phyloP scores from a whole-genome alignment of 1,140 invertebrate species.

The Druon quercuslanigerum region DNA sequence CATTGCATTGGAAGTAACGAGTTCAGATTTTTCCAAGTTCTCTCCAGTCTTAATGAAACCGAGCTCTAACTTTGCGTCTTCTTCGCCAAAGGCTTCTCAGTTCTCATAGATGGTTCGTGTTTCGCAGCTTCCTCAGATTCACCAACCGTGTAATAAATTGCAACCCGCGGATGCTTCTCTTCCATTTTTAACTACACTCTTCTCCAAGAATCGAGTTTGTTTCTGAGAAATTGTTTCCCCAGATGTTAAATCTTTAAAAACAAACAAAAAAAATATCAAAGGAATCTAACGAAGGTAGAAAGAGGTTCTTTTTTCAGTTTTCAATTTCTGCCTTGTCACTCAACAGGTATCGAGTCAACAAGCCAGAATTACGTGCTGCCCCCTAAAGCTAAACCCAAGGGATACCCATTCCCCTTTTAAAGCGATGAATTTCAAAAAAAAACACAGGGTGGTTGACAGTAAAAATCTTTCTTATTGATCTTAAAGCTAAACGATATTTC shows the following conservation, averaged over 20 bases:
- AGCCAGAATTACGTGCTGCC: neutral
- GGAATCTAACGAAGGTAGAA: neutral
- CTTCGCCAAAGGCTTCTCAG: conserved; percentile 13
- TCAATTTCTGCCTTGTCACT: neutral
- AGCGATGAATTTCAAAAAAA: conserved; percentile 26
- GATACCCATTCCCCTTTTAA: neutral
- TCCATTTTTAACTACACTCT: neutral
- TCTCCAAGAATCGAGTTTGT: neutral
- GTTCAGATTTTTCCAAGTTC: conserved; percentile 44
- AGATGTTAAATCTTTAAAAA: neutral
- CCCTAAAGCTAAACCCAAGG: conserved; percentile 2
- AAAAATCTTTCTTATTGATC: neutral
- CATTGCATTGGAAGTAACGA: conserved; percentile 25
- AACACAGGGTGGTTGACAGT: neutral
- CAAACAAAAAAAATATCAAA: neutral
- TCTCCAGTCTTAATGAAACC: conserved; percentile 36
- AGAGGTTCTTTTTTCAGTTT: neutral
- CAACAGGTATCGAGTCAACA: conserved; percentile 21
- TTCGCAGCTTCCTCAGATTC: conserved; percentile 3
- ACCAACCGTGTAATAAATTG: too few relatives aligned
- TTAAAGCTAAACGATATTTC: too few relatives aligned
- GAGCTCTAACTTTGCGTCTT: neutral
- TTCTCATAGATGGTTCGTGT: neutral
- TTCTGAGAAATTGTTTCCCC: neutral
- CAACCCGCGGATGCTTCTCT: too few relatives aligned